Conservation (phyloP, 2,888 invertebrate species). For the Agrochola lychnidis region DNA sequence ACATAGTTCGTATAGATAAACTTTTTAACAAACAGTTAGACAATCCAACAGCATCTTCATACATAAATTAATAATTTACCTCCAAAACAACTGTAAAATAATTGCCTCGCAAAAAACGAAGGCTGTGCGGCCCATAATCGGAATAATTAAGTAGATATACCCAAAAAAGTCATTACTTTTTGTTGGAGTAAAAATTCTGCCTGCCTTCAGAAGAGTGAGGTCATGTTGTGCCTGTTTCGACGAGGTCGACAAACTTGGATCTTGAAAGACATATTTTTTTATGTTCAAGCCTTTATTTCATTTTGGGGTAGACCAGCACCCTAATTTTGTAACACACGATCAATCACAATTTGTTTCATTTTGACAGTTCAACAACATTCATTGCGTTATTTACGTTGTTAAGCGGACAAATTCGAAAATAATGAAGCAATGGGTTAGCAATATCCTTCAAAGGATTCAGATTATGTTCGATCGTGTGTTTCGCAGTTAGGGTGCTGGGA, state of each 20-base stretch:
- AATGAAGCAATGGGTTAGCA: no score
- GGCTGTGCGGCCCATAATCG: slow-evolving; percentile 44
- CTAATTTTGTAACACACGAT: no score
- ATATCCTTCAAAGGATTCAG: no score
- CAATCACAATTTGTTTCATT: no score
- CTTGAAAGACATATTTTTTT: neutral
- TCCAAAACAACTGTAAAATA: slow-evolving; percentile 38
- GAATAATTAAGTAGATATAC: slow-evolving; percentile 53
- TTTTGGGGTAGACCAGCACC: neutral
- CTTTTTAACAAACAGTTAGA: neutral
- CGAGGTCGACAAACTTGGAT: slow-evolving; percentile 52
- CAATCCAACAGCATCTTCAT: neutral
- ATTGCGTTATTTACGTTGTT: no score
- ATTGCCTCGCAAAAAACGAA: slow-evolving; percentile 48
- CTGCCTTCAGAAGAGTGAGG: slow-evolving; percentile 48
- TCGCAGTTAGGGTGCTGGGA: no score
- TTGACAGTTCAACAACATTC: no score
- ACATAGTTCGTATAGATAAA: neutral
- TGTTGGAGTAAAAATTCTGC: slow-evolving; percentile 29
- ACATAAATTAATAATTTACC: slow-evolving; percentile 23
- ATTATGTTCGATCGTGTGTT: no score
- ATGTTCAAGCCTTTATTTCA: slow-evolving; percentile 18
- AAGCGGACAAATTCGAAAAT: no score
- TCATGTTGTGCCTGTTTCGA: slow-evolving; percentile 38
- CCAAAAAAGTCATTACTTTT: slow-evolving; percentile 51